phyloP scores from a whole-genome alignment of 2,797 vertebrate genomes.

The Fistularia commersonii region DNA sequence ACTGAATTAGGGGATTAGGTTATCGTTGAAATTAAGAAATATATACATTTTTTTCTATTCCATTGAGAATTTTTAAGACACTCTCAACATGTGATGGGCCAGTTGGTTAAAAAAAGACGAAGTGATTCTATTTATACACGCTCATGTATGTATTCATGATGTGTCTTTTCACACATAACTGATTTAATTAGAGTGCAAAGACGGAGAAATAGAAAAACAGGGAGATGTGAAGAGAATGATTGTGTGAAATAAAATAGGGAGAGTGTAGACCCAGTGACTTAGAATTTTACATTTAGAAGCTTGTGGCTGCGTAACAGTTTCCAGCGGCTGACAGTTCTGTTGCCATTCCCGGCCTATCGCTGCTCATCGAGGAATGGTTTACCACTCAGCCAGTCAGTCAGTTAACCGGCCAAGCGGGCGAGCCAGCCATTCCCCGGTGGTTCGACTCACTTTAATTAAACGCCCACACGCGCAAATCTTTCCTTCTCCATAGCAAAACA shows the following conservation, averaged over 20 bases:
- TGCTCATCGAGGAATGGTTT: constrained; percentile 33
- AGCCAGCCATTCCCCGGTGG: constrained; percentile 31
- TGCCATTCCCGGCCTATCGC: constrained; percentile 28
- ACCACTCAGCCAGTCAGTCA: constrained; percentile 22
- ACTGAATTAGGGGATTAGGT: constrained; percentile 56
- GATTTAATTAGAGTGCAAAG: neutral
- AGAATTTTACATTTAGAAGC: constrained; percentile 7
- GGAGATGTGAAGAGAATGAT: constrained; percentile 3
- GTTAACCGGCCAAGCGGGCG: constrained; percentile 24
- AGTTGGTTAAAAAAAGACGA: constrained; percentile 47
- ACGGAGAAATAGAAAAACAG: neutral
- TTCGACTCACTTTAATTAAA: constrained; percentile 46
- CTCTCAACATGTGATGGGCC: constrained; percentile 41
- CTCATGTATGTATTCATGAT: constrained; percentile 22
- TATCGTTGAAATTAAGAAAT: constrained; percentile 43
- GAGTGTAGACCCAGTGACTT: constrained; percentile 3
- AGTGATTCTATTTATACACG: constrained; percentile 38
- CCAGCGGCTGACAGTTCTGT: constrained; percentile 38
- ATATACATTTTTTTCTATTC: constrained; percentile 29
- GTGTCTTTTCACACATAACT: neutral
- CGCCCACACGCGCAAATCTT: constrained; percentile 29
- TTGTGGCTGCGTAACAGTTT: constrained; percentile 19
- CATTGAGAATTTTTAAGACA: constrained; percentile 19
- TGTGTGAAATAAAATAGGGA: constrained; percentile 9
- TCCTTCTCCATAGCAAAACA: constrained; percentile 22